Percentiles rank a stretch among this genome's conserved stretches.
These are phyloP conservation scores for Pygoscelis antarcticus DNA, from an alignment of 2,113 vertebrate species.

Conservation along the genomic window DNA sequence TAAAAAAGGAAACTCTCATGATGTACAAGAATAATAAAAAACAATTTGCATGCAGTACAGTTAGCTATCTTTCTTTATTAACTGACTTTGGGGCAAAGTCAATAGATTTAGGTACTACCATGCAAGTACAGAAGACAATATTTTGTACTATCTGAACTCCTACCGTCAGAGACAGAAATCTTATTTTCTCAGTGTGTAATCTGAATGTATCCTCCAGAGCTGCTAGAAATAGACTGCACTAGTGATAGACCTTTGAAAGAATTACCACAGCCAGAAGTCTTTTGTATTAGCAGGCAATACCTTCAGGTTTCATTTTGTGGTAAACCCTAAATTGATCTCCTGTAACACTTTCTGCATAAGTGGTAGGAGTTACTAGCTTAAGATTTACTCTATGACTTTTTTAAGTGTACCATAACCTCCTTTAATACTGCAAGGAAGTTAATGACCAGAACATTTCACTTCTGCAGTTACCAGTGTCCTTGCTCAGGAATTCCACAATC, in stretches of 20 bases:
- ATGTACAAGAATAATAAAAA: not conserved
- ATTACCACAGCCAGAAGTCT: conserved; percentile 19
- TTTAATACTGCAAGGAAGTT: conserved; percentile 9
- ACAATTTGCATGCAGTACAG: not conserved
- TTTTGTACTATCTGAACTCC: not conserved
- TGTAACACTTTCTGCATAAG: not conserved
- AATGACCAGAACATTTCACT: conserved; percentile 6
- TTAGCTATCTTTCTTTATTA: not conserved
- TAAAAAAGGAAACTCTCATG: not conserved
- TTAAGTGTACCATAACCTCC: not conserved
- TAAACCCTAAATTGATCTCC: conserved; percentile 32
- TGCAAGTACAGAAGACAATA: not conserved
- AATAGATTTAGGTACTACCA: not conserved
- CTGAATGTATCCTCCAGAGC: conserved; percentile 10
- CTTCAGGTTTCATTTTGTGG: not conserved
- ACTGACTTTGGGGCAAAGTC: not conserved
- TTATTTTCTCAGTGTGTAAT: conserved; percentile 6
- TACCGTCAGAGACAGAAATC: not conserved
- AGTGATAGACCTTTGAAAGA: not conserved
- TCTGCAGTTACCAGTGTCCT: not conserved
- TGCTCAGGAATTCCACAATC: not conserved
- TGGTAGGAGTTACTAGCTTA: not conserved
- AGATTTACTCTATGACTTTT: conserved; percentile 18
- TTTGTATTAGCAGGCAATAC: not conserved
- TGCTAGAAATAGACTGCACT: not conserved